A percentile compares a stretch with the other conserved stretches of the same genome.
Evolutionary conservation across 1,140 invertebrate species (phyloP).

Genomic region (Glossosoma conforme): DNA sequence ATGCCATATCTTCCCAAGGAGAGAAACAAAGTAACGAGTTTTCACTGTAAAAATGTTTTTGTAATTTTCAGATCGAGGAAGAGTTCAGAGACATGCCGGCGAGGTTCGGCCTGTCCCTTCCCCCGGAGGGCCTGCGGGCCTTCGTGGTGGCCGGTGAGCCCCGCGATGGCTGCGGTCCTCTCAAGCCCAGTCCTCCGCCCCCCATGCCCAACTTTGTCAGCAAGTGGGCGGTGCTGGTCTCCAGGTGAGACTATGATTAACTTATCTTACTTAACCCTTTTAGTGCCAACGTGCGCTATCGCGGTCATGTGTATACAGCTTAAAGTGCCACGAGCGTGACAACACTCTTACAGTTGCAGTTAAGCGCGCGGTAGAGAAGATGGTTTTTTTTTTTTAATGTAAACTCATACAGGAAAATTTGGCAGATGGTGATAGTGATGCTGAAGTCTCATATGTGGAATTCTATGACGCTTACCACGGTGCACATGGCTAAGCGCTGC

Average conservation of each 20-base stretch:
- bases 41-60: too few relatives aligned
- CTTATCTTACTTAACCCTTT: background rate
- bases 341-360: background rate
- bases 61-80: conserved; percentile 54
- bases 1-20: too few relatives aligned
- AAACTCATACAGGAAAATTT: too few relatives aligned
- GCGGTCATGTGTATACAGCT: conserved; percentile 10
- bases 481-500: too few relatives aligned
- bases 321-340: background rate
- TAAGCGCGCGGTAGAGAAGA: too few relatives aligned
- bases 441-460: too few relatives aligned
- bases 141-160: conserved; percentile 64
- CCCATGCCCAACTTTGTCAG: conserved; percentile 50
- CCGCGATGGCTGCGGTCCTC: conserved; percentile 57
- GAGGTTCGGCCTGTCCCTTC: conserved; percentile 58
- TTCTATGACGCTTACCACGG: too few relatives aligned
- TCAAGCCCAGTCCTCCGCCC: conserved; percentile 55
- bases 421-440: too few relatives aligned
- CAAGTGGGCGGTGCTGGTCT: conserved; percentile 73
- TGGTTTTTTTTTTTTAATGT: too few relatives aligned
- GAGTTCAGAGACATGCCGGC: conserved; percentile 67
- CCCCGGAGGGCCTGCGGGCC: conserved; percentile 57
- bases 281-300: background rate
- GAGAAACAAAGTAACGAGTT: too few relatives aligned
- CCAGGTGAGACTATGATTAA: conserved; percentile 44